These are phyloP conservation scores for Pseudonaja textilis DNA, from an alignment of 2,113 vertebrate species.

Conservation along the genomic window DNA sequence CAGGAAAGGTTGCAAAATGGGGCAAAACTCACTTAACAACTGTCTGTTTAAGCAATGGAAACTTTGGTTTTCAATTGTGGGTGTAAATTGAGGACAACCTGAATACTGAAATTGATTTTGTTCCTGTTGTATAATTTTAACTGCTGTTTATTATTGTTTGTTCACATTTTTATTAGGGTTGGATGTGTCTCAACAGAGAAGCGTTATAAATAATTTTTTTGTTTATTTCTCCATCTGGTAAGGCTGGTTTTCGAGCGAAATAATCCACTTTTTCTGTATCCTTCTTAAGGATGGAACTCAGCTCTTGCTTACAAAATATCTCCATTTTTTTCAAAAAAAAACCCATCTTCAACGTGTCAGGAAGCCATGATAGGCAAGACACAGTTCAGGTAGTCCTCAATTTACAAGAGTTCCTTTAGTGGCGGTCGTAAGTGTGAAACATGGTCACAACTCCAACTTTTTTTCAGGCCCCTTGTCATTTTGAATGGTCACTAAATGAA, in stretches of 20 bases:
- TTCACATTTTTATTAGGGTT: not conserved
- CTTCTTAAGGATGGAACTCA: not conserved
- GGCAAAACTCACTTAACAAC: too few relatives aligned
- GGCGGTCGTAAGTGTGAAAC: too few relatives aligned
- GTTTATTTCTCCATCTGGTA: not conserved
- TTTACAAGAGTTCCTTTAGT: too few relatives aligned
- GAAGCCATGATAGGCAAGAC: not conserved
- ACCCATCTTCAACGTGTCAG: not conserved
- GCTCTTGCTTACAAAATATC: not conserved
- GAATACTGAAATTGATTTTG: not conserved
- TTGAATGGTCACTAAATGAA: too few relatives aligned
- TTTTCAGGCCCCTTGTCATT: too few relatives aligned
- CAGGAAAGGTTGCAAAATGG: too few relatives aligned
- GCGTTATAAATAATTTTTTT: not conserved
- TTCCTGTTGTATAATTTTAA: not conserved
- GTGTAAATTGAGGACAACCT: not conserved
- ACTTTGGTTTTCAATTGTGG: too few relatives aligned
- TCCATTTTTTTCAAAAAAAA: not conserved
- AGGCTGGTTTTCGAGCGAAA: not conserved
- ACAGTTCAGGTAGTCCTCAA: too few relatives aligned
- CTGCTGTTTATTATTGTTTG: not conserved
- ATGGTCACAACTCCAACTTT: too few relatives aligned
- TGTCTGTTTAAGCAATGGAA: too few relatives aligned
- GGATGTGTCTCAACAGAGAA: not conserved
- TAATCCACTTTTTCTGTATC: not conserved